Evolutionary conservation across 2,113 vertebrate genomes (phyloP).

Genomic region (Pterophyllum scalare): DNA sequence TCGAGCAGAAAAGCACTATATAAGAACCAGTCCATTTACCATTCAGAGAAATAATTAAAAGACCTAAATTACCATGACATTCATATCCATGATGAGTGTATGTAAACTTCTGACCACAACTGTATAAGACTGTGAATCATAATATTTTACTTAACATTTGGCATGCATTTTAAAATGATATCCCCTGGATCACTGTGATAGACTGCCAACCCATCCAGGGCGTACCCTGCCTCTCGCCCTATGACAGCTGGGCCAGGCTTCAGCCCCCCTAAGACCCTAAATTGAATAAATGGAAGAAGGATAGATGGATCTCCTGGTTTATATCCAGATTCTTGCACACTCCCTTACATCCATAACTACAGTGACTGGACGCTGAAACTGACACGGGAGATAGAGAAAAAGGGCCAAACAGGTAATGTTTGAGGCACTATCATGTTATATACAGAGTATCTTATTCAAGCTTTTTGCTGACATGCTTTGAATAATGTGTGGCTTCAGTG

Average conservation of each 20-base stretch:
- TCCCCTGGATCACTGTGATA: not conserved
- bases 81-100: too few relatives aligned
- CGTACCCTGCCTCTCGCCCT: not conserved
- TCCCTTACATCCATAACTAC: not conserved
- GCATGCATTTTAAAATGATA: not conserved
- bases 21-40: too few relatives aligned
- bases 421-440: not conserved
- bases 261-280: not conserved
- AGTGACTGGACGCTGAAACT: not conserved
- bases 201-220: too few relatives aligned
- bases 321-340: not conserved
- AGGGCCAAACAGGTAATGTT: not conserved
- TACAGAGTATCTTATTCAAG: conserved; percentile 3
- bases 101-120: too few relatives aligned
- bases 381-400: not conserved
- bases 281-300: not conserved
- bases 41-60: too few relatives aligned
- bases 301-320: not conserved
- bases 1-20: too few relatives aligned
- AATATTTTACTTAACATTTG: not conserved
- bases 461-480: conserved; percentile 20
- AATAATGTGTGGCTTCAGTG: conserved; percentile 32
- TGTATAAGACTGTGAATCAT: not conserved
- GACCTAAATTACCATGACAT: too few relatives aligned
- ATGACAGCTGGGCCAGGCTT: not conserved